phyloP scores from a whole-genome alignment of 2,888 invertebrate species.

The Tupiocoris notatus region DNA sequence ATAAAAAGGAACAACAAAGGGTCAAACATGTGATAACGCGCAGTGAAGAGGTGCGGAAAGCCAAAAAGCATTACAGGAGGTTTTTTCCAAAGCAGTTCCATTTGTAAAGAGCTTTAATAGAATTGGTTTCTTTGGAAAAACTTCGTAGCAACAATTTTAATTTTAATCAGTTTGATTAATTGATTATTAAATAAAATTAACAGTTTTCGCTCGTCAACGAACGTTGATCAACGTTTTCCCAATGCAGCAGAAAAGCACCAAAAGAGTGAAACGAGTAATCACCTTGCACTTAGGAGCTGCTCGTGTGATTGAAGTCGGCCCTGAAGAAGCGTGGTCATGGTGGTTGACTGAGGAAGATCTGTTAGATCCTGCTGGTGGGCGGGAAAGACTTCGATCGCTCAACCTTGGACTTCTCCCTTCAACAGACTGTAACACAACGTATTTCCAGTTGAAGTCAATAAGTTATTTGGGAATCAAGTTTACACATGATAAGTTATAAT shows the following conservation, averaged over 20 bases:
- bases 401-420: conserved; percentile 47
- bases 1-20: too few relatives aligned
- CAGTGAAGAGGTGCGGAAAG: too few relatives aligned
- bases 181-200: too few relatives aligned
- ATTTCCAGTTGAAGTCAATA: not conserved
- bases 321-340: conserved; percentile 5
- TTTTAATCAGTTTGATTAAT: too few relatives aligned
- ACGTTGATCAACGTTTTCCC: too few relatives aligned
- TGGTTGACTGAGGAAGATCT: conserved; percentile 9
- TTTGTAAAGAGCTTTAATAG: too few relatives aligned
- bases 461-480: not conserved
- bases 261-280: not conserved
- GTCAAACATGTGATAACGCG: too few relatives aligned
- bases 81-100: too few relatives aligned
- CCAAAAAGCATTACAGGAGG: too few relatives aligned
- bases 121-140: too few relatives aligned
- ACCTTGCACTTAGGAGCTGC: conserved; percentile 19
- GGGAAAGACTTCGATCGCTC: conserved; percentile 45
- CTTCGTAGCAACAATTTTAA: too few relatives aligned
- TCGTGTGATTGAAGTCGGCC: conserved; percentile 23
- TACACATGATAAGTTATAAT: not conserved
- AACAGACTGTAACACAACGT: conserved; percentile 12
- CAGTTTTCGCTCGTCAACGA: too few relatives aligned
- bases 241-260: not conserved
- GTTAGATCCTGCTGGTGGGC: not conserved